Percentiles rank a stretch among this genome's conserved stretches.
phyloP scores from a whole-genome alignment of 2,888 invertebrate genomes.

The Bombyx huttoni region DNA sequence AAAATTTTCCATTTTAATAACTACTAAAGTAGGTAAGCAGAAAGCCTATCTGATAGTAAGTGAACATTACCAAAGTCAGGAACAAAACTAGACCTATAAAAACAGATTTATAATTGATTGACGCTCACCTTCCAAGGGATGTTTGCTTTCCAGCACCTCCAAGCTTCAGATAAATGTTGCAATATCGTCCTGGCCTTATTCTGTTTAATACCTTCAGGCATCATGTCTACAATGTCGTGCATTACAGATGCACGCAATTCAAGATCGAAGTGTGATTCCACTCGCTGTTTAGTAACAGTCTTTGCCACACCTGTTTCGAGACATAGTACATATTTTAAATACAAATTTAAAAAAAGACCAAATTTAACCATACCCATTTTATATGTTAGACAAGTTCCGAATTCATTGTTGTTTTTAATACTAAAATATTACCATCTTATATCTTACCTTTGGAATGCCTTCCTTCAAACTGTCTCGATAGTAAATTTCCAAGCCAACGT shows the following conservation, averaged over 20 bases:
- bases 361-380: no score
- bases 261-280: slow-evolving; percentile 99
- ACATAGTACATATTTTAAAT: not conserved
- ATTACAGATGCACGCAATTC: slow-evolving; percentile 97
- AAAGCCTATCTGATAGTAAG: no score
- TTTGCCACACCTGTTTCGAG: slow-evolving; percentile 86
- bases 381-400: no score
- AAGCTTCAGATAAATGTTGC: slow-evolving; percentile 98
- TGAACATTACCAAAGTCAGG: no score
- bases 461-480: slow-evolving; percentile 99
- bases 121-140: slow-evolving; percentile 96
- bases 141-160: slow-evolving; percentile 99
- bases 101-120: not conserved
- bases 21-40: no score
- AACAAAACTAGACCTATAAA: not conserved
- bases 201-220: slow-evolving; percentile 99
- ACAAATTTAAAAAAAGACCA: not conserved
- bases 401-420: not conserved
- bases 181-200: slow-evolving; percentile 99
- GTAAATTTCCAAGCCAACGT: slow-evolving; percentile 98
- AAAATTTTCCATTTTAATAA: not conserved
- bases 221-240: slow-evolving; percentile 99
- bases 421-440: not conserved
- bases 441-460: slow-evolving; percentile 91
- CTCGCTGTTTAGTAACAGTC: slow-evolving; percentile 99